phyloP scores from a whole-genome alignment of 2,113 vertebrate genomes.

The Python bivittatus region DNA sequence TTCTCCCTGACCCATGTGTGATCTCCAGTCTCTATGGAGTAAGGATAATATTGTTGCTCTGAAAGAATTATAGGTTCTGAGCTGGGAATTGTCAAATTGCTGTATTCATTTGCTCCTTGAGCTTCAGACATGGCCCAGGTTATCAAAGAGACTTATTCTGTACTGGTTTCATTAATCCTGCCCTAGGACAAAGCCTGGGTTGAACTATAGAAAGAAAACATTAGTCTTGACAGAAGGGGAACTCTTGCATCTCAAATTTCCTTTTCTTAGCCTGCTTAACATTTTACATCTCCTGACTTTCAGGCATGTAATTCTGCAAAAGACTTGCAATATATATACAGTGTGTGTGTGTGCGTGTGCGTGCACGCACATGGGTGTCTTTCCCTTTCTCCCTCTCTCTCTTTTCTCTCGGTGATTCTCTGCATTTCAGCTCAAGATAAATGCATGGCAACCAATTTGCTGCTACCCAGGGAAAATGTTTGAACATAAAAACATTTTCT shows the following conservation, averaged over 20 bases:
- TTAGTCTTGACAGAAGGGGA: not conserved
- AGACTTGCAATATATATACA: conserved; percentile 46
- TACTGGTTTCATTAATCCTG: conserved; percentile 3
- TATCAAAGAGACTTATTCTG: conserved; percentile 26
- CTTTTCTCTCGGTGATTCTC: conserved; percentile 58
- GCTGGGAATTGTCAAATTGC: not conserved
- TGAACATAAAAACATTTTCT: conserved; percentile 71
- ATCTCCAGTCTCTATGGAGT: too few species aligned
- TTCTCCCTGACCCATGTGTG: not conserved
- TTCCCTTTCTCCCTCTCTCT: not conserved
- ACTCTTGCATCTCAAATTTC: not conserved
- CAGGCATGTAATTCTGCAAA: conserved; percentile 15
- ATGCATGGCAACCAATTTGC: conserved; percentile 72
- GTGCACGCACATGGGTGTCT: too few species aligned
- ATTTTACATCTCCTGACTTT: conserved; percentile 33
- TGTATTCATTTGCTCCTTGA: not conserved
- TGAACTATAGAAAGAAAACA: conserved; percentile 24
- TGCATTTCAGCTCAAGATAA: conserved; percentile 51
- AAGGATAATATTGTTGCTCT: not conserved
- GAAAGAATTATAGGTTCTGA: not conserved
- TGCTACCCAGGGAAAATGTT: conserved; percentile 70
- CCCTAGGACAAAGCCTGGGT: conserved; percentile 37
- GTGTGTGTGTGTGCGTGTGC: not conserved
- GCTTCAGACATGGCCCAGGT: conserved; percentile 8
- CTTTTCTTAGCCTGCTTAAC: not conserved